Evolutionary conservation across 2,113 vertebrate species (phyloP).

Genomic region (Coturnix japonica): DNA sequence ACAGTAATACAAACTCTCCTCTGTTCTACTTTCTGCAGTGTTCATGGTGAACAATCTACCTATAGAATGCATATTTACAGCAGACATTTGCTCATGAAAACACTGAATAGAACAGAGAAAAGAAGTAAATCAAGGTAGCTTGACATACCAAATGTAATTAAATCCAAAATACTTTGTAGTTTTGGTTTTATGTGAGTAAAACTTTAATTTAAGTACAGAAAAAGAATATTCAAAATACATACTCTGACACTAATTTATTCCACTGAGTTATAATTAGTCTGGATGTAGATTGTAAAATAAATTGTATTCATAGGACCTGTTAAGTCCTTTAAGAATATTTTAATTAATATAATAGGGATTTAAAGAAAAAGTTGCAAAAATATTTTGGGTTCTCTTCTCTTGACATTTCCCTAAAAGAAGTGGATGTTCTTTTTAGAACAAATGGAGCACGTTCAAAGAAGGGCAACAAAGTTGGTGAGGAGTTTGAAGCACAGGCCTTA

Average conservation of each 20-base stretch:
- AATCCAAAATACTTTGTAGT: background rate
- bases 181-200: background rate
- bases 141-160: background rate
- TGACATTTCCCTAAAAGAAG: background rate
- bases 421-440: background rate
- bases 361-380: background rate
- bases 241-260: background rate
- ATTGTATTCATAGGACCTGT: rapidly evolving
- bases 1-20: background rate
- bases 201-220: background rate
- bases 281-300: background rate
- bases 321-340: background rate
- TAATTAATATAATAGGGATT: background rate
- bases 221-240: background rate
- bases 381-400: background rate
- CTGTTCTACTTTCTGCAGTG: background rate
- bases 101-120: background rate
- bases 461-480: no score
- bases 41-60: background rate
- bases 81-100: background rate
- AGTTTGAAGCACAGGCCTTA: no score
- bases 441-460: no score
- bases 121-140: background rate
- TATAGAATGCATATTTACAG: rapidly evolving
- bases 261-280: background rate